phyloP scores from a whole-genome alignment of 2,797 vertebrate species.

The Pogonophryne albipinna region DNA sequence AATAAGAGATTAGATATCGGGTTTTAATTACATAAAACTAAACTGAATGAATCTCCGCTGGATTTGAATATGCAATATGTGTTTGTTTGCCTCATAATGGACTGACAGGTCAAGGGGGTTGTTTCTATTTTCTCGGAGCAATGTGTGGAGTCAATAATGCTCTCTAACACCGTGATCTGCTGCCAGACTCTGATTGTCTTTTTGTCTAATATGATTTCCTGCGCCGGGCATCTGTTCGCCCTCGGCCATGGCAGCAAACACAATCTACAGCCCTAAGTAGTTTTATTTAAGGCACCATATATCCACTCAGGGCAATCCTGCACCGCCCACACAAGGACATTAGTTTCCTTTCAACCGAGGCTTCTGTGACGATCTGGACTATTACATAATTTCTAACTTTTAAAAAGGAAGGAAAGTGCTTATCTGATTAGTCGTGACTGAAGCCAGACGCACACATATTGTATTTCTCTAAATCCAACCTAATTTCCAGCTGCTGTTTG shows the following conservation, averaged over 20 bases:
- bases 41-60: neutral
- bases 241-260: conserved; percentile 62
- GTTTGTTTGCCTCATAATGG: conserved; percentile 30
- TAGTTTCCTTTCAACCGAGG: conserved; percentile 58
- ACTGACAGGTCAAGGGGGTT: conserved; percentile 47
- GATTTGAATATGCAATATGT: conserved; percentile 37
- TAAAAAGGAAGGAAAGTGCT: conserved; percentile 62
- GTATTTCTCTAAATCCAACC: conserved; percentile 69
- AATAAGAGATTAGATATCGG: conserved; percentile 13
- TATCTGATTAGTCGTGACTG: conserved; percentile 68
- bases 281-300: conserved; percentile 69
- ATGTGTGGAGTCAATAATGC: conserved; percentile 57
- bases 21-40: conserved; percentile 21
- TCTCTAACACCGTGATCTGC: conserved; percentile 56
- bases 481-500: conserved; percentile 65
- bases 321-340: conserved; percentile 60
- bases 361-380: conserved; percentile 52
- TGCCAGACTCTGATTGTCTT: conserved; percentile 63
- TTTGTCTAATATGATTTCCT: conserved; percentile 69
- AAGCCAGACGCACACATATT: conserved; percentile 68
- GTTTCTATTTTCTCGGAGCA: conserved; percentile 52
- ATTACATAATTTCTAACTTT: conserved; percentile 63
- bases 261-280: conserved; percentile 60
- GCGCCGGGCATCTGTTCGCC: conserved; percentile 58
- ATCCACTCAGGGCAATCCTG: conserved; percentile 58